Base-by-base conservation (phyloP, 1,140 invertebrate genomes). In the Bombus huntii region DNA sequence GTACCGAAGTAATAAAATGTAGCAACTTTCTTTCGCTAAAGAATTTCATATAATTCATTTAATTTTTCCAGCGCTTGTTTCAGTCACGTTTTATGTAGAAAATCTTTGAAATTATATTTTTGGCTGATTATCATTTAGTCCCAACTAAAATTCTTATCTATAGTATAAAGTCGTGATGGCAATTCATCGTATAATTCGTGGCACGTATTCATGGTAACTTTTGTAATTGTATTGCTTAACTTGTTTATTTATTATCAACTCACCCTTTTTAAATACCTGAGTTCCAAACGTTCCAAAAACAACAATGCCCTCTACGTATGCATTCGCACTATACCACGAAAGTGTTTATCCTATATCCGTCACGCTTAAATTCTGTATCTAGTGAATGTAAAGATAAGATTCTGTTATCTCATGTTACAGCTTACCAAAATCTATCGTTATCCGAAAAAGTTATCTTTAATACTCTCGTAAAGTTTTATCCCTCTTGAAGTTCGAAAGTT, bases 1-100 rank as follows among this genome's bases (percentile, higher is more conserved):
- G n/a, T 44, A 74, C 28, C n/a, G 57, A 6, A 18, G 12, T 82
- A 82, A 82, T 82, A 82, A 82, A 73, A 44, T 42, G 13, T 22
- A 65, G 15, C 22, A 74, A 82, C 25, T 34, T 42, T 28, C 31
- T 74, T 82, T 34, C 44, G n/a, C 39, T 62, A 73, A 81, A 1
- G n/a, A 37, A 62, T 22, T 53, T 70, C 15, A 9, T 44, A 37
- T 9, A 34, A 37, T 81, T 39, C 25, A 44, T 73, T 73, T 6
- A 28, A 31, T 73, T n/a, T 22, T 53, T 53, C 47, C 47, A 53
- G 5, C 22, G 6, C 0, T 53, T 53, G 5, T 22, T 53, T 53
- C 18, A 53, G 5, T 53, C 18, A n/a, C 15, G 28, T 28, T 28
- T 39, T 42, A n/a, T 9, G 25, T 18, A 8, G 22, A 42, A 75